These are phyloP conservation scores for Cordylochernes scorpioides DNA, from an alignment of 2,888 invertebrate species.

Conservation along the genomic window DNA sequence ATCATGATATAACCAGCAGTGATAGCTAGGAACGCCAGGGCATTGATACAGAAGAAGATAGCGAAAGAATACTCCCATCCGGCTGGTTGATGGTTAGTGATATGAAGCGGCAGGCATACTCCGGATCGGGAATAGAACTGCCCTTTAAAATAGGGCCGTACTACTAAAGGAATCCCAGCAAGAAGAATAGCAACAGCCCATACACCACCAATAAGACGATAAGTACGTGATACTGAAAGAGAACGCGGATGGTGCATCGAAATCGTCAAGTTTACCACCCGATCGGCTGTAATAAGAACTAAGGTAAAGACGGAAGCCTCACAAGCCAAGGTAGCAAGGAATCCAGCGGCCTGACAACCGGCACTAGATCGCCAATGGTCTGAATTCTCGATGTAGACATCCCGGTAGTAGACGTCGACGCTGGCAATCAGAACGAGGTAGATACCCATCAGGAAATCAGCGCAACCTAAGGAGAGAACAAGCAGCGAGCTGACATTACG, in stretches of 20 bases:
- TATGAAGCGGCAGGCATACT: conserved; percentile 20
- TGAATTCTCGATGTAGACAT: conserved; percentile 17
- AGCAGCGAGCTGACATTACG: conserved; percentile 20
- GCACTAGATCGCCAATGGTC: conserved; percentile 16
- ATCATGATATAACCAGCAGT: conserved; percentile 18
- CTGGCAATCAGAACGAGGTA: conserved; percentile 18
- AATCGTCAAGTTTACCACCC: conserved; percentile 22
- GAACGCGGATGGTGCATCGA: conserved; percentile 17
- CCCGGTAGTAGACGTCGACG: conserved; percentile 17
- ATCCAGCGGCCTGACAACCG: conserved; percentile 16
- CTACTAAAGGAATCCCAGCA: conserved; percentile 18
- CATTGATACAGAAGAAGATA: conserved; percentile 19
- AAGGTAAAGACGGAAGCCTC: conserved; percentile 24
- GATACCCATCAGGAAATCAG: conserved; percentile 19
- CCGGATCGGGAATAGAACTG: conserved; percentile 19
- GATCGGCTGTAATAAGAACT: conserved; percentile 23
- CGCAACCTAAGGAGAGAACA: conserved; percentile 17
- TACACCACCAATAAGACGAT: conserved; percentile 12
- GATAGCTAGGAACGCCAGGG: conserved; percentile 18
- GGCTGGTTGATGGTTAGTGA: conserved; percentile 18
- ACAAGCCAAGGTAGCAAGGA: conserved; percentile 19
- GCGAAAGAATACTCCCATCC: conserved; percentile 21
- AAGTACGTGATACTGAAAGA: conserved; percentile 15
- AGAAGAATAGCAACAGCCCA: conserved; percentile 17
- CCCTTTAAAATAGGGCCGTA: conserved; percentile 17